Conservation (phyloP, 2,888 invertebrate species). For the Eupithecia abbreviata region DNA sequence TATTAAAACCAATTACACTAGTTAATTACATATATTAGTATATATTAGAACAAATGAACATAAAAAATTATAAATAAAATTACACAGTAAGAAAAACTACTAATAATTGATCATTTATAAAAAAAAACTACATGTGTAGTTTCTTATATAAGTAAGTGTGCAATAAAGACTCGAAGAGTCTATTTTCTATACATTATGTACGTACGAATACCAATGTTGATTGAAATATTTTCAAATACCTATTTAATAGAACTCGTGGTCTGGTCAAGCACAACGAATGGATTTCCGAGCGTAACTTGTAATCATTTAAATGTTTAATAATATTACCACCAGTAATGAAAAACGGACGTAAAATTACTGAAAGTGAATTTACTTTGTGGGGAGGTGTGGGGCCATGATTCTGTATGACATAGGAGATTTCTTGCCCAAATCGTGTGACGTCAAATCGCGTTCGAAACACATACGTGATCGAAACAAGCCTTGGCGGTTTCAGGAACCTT, state of each 20-base stretch:
- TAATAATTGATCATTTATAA: no score
- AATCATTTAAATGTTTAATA: not conserved
- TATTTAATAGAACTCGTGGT: not conserved
- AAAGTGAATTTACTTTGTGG: not conserved
- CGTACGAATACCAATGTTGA: not conserved
- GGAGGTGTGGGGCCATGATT: not conserved
- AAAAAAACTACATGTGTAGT: no score
- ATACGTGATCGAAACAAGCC: no score
- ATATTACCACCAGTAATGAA: not conserved
- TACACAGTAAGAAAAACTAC: no score
- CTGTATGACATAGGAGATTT: not conserved
- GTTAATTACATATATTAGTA: no score
- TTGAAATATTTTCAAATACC: not conserved
- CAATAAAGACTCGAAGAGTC: no score
- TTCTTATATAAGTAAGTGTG: no score
- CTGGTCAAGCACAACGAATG: not conserved
- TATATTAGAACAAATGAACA: no score
- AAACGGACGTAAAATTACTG: not conserved
- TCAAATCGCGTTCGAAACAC: not conserved
- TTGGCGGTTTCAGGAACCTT: not conserved
- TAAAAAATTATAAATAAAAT: no score
- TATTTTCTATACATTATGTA: no score
- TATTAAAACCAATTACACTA: no score
- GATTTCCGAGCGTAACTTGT: not conserved
- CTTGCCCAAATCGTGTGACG: no score